phyloP scores from a whole-genome alignment of 1,140 invertebrate genomes.

The Drosophila littoralis region DNA sequence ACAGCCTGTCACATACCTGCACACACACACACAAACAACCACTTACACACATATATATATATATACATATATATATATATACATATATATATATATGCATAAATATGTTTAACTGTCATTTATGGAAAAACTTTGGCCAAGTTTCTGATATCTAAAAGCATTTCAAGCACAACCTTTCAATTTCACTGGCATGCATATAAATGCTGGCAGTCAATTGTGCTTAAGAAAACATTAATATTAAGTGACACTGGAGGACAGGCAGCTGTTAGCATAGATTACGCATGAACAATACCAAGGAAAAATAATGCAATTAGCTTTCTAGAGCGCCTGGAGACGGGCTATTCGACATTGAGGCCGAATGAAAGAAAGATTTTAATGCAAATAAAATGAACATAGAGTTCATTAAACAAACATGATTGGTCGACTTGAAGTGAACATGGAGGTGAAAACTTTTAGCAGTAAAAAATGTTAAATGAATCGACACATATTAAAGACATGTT shows the following conservation, averaged over 20 bases:
- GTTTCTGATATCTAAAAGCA: slow-evolving; percentile 24
- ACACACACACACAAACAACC: slow-evolving; percentile 7
- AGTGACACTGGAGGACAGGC: not conserved
- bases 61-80: slow-evolving; percentile 3
- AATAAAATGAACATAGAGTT: not conserved
- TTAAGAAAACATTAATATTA: slow-evolving; percentile 3
- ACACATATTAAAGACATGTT: no score
- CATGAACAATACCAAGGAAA: not conserved
- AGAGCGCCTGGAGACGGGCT: no score
- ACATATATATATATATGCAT: not conserved
- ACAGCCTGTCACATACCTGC: slow-evolving; percentile 15
- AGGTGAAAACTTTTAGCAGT: no score
- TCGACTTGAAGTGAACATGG: no score
- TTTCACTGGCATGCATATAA: slow-evolving; percentile 15
- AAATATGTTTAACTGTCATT: slow-evolving; percentile 15
- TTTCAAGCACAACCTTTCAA: slow-evolving; percentile 33
- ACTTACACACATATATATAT: slow-evolving; percentile 16
- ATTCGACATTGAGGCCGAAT: no score
- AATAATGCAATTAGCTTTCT: slow-evolving; percentile 1
- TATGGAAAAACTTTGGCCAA: slow-evolving; percentile 11
- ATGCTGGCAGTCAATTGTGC: slow-evolving; percentile 7
- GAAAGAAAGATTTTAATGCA: not conserved
- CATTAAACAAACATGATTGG: no score
- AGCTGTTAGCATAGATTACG: not conserved
- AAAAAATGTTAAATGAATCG: no score